These are phyloP conservation scores for Pristis pectinata DNA, from an alignment of 2,797 vertebrate genomes.

Conservation along the genomic window DNA sequence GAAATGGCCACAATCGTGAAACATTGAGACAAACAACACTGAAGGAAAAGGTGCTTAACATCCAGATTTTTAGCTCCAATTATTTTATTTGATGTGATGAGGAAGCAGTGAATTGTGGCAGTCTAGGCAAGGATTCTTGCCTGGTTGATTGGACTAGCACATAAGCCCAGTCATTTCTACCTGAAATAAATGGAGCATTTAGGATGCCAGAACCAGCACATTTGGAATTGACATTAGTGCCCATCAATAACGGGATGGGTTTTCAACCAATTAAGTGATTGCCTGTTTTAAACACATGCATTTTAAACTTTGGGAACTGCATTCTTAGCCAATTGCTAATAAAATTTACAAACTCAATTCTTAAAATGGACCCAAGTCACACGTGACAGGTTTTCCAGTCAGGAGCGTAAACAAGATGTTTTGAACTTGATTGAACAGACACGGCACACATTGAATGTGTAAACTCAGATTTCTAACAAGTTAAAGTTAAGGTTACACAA, in stretches of 20 bases:
- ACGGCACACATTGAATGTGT: not conserved
- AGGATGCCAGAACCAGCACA: not conserved
- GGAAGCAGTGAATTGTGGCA: not conserved
- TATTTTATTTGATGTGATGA: not conserved
- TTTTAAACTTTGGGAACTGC: not conserved
- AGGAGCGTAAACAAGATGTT: not conserved
- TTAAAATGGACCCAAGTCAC: not conserved
- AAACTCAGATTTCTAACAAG: not conserved
- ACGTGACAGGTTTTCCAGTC: not conserved
- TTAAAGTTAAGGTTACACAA: not conserved
- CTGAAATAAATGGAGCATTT: not conserved
- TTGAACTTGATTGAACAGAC: slow-evolving; percentile 8
- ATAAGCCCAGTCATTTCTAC: not conserved
- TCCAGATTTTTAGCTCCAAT: too few relatives aligned
- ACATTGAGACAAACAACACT: too few relatives aligned
- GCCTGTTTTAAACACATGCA: not conserved
- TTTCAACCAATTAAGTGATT: not conserved
- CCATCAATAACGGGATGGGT: not conserved
- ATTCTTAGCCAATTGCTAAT: not conserved
- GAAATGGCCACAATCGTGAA: too few relatives aligned
- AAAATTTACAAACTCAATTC: not conserved
- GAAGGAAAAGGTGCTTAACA: too few relatives aligned
- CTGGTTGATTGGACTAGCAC: not conserved
- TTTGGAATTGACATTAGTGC: not conserved
- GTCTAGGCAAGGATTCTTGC: not conserved